Evolutionary conservation across 2,797 vertebrate species (phyloP), one percentile per base, ranked within the genome.

Genomic region (Gouania willdenowi): DNA sequence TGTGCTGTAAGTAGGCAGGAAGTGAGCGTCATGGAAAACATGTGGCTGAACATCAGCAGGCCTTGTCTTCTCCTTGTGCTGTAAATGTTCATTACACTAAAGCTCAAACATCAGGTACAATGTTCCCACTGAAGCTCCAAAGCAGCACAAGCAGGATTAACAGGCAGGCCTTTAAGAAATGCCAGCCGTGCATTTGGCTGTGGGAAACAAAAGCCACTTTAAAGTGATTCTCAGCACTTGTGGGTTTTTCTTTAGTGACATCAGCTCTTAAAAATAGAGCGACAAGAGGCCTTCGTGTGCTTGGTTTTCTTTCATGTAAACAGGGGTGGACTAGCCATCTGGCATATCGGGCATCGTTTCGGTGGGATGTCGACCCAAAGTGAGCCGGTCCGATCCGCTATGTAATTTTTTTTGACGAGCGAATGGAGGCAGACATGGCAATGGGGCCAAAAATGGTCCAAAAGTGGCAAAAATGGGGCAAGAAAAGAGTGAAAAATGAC

Each of bases 21-120:
- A n/a, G n/a, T n/a, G n/a, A n/a, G n/a, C n/a, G n/a, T n/a, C n/a
- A 88, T 30, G 70, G 75, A 50, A 85, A 87, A 81, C 86, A 87
- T 84, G 74, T 87, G 85, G 60, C 41, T n/a, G n/a, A n/a, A n/a
- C n/a, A n/a, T n/a, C n/a, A 50, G 25, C 15, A 34, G 35, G 44
- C 54, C 49, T n/a, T n/a, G n/a, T n/a, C n/a, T n/a, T n/a, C n/a
- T n/a, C n/a, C n/a, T n/a, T n/a, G n/a, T 2, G 9, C 54, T 10
- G 62, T 23, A 42, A 74, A 64, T 15, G 52, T 73, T 79, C 81
- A 82, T 73, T 79, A 66, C 70, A 60, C 42, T 54, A 19, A 43
- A 26, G 52, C 50, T 34, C 15, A 29, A 60, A 58, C 41, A 51
- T 56, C 66, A 67, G 48, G 53, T 57, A 38, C 58, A 41, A 16